These are phyloP conservation scores for Caenorhabditis angaria DNA, from an alignment of 2,888 invertebrate species.

Conservation along the genomic window DNA sequence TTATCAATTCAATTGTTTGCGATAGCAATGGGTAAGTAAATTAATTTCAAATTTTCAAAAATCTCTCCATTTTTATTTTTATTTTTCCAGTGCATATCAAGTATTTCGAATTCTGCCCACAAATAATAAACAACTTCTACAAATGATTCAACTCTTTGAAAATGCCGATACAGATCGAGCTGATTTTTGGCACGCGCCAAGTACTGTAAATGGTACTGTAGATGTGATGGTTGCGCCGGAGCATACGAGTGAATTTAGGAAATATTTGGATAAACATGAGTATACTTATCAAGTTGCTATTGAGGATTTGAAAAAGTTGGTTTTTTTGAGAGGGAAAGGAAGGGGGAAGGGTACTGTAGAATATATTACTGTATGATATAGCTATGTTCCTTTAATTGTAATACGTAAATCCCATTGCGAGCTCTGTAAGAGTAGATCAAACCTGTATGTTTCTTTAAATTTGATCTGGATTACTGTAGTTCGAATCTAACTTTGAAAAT, in stretches of 20 bases:
- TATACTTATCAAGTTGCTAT: slow-evolving; percentile 52
- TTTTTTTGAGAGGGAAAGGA: slow-evolving; percentile 2
- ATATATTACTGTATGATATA: no score
- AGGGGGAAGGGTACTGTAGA: background rate
- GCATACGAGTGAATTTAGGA: slow-evolving; percentile 45
- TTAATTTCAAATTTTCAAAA: background rate
- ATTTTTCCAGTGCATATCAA: slow-evolving; percentile 34
- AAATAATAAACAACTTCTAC: slow-evolving; percentile 50
- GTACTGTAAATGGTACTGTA: slow-evolving; percentile 55
- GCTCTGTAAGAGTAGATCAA: no score
- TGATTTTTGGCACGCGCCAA: slow-evolving; percentile 69
- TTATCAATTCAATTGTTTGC: background rate
- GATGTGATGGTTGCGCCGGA: slow-evolving; percentile 67
- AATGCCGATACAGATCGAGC: slow-evolving; percentile 52
- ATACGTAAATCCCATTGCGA: background rate
- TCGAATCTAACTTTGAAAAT: no score
- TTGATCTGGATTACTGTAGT: no score
- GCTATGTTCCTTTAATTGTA: no score
- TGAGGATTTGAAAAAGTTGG: slow-evolving; percentile 59
- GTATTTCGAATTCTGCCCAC: slow-evolving; percentile 61
- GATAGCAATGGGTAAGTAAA: background rate
- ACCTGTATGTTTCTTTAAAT: no score
- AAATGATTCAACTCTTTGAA: slow-evolving; percentile 57
- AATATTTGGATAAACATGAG: slow-evolving; percentile 40
- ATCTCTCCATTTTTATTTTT: no score